Evolutionary conservation across 2,888 invertebrate species (phyloP).

Genomic region (Pammene aurita): DNA sequence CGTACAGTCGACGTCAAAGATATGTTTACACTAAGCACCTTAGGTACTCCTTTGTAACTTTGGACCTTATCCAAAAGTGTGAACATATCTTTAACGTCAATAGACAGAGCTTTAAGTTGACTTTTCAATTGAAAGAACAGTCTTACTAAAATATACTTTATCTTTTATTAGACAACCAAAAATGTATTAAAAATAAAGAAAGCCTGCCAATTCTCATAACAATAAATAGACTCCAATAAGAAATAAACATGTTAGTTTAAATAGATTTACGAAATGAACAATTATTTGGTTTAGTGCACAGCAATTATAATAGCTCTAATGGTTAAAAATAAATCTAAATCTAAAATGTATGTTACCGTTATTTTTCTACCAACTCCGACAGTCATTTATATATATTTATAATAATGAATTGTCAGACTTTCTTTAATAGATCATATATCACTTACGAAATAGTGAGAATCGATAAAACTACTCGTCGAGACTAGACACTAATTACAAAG

Average conservation of each 20-base stretch:
- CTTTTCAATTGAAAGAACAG: conserved; percentile 38
- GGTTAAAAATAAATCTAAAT: conserved; percentile 48
- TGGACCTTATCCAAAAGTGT: too few relatives aligned
- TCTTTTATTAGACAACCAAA: conserved; percentile 40
- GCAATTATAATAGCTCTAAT: conserved; percentile 55
- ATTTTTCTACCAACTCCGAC: conserved; percentile 42
- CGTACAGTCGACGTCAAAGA: not conserved
- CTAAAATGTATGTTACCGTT: conserved; percentile 43
- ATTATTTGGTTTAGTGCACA: conserved; percentile 79
- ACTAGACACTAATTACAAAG: conserved; percentile 78
- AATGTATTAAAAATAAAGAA: conserved; percentile 56
- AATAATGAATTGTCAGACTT: conserved; percentile 66
- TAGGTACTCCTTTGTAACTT: too few relatives aligned
- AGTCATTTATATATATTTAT: conserved; percentile 46
- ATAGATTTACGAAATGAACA: conserved; percentile 46
- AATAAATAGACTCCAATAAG: conserved; percentile 46
- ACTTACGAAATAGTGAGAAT: conserved; percentile 77
- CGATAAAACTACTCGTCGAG: conserved; percentile 73
- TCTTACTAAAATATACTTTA: conserved; percentile 47
- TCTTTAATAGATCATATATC: conserved; percentile 64
- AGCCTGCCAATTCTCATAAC: conserved; percentile 64
- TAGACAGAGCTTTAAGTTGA: conserved; percentile 8
- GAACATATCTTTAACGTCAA: too few relatives aligned
- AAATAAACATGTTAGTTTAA: conserved; percentile 49
- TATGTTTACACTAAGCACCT: too few relatives aligned